A percentile compares a stretch with the other conserved stretches of the same genome.
These are phyloP conservation scores for Neria commutata DNA, from an alignment of 2,888 invertebrate species.

Conservation along the genomic window DNA sequence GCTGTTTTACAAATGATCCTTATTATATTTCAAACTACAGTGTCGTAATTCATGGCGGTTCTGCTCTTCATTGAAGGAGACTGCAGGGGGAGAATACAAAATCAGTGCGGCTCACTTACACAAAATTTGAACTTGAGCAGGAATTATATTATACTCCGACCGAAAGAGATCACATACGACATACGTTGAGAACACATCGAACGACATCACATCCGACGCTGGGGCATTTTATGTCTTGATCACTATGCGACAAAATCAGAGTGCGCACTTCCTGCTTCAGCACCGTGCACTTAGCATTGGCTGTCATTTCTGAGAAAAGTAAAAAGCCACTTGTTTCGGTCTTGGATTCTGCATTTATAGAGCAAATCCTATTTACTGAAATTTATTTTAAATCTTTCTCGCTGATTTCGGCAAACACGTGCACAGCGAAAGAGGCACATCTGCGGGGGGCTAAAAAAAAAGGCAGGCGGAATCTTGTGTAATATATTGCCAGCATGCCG, in stretches of 20 bases:
- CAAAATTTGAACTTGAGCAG: too few species aligned
- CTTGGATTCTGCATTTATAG: constrained; percentile 21
- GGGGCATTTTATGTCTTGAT: constrained; percentile 21
- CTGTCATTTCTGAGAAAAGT: constrained; percentile 40
- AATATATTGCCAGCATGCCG: too few species aligned
- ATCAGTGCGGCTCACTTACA: too few species aligned
- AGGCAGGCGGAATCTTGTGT: too few species aligned
- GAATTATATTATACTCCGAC: too few species aligned
- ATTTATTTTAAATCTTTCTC: constrained; percentile 34
- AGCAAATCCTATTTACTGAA: background rate
- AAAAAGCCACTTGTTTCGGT: constrained; percentile 12
- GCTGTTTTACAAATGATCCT: constrained; percentile 13
- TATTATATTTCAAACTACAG: background rate
- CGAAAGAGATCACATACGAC: constrained; percentile 31
- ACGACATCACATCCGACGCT: constrained; percentile 15
- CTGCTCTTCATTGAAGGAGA: too few species aligned
- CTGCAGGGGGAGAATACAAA: too few species aligned
- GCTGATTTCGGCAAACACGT: constrained; percentile 9
- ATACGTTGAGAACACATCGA: constrained; percentile 35
- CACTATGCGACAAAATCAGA: constrained; percentile 34
- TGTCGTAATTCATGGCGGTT: too few species aligned
- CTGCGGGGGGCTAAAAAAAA: too few species aligned
- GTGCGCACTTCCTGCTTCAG: constrained; percentile 46
- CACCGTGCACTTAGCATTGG: constrained; percentile 10
- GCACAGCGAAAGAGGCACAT: background rate